Evolutionary conservation across 2,113 vertebrate species (phyloP), one percentile per base, ranked within the genome.

Genomic region (Forbesichthys papilliferus): DNA sequence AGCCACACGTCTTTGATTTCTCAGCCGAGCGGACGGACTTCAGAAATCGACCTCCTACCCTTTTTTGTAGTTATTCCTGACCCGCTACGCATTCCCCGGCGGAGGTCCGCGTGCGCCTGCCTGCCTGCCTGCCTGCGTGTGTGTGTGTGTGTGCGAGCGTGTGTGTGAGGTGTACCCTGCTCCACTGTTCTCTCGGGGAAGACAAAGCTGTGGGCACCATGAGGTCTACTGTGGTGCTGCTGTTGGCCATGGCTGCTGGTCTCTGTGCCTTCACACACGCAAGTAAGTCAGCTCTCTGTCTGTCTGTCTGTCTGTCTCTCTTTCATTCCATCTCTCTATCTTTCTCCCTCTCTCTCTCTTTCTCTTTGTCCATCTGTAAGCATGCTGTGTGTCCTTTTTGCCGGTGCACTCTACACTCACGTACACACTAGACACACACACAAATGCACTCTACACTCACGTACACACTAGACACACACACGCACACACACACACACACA

Each of bases 161-260:
- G 20, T 1, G 20, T 20, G 5, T 7, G 36, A 1, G 36, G 76
- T 27, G 27, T 27, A 27, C 27, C 27, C 27, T 27, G 27, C 27
- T 27, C 27, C 27, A 27, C 27, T 27, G 27, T 27, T 27, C 27
- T 27, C 27, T 27, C 61, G 67, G 34, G 58, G 73, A 84, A 68
- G 52, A 59, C n/a, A 42, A 71, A 59, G 14, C 70, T 71, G 67
- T 67, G 74, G 48, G 64, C 84, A 79, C 61, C 10, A 90, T 89
- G 84, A 89, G 85, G 75, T 72, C 81, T 69, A 83, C 80, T 66
- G 85, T 91, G 81, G 74, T 91, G 80, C 73, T 91, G 64, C 82
- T 91, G 68, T 16, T 87, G 83, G 88, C 89, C 88, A 84, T 91
- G 77, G 71, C 33, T 3, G 90, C 84, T 52, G 78, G 85, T 11